Conservation (phyloP, 53 echinoderm and acorn worm genomes). For the Antedon mediterranea region DNA sequence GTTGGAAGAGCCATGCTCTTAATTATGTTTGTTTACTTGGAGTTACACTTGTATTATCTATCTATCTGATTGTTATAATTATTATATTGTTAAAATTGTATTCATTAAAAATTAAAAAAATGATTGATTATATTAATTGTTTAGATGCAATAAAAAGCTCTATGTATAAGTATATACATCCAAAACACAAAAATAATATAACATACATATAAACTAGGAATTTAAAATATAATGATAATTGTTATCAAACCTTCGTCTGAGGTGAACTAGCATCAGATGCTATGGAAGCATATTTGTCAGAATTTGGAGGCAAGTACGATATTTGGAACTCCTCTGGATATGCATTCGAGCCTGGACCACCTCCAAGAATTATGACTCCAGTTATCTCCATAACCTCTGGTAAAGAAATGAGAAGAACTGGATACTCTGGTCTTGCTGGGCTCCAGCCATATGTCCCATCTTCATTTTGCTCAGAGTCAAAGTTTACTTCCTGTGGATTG, state of each 20-base stretch:
- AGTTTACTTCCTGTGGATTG: neutral
- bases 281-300: neutral
- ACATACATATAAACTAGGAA: too few species aligned
- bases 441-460: neutral
- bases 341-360: neutral
- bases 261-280: neutral
- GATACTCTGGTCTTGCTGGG: neutral
- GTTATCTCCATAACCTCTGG: neutral
- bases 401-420: neutral
- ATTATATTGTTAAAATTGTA: too few species aligned
- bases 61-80: too few species aligned
- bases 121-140: too few species aligned
- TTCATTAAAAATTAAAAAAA: too few species aligned
- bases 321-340: neutral
- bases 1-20: too few species aligned
- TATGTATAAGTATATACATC: too few species aligned
- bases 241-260: neutral
- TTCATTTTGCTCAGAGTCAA: neutral
- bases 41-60: too few species aligned
- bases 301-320: neutral
- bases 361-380: neutral
- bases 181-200: too few species aligned
- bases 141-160: too few species aligned
- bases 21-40: too few species aligned
- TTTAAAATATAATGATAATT: too few species aligned